These are phyloP conservation scores for Petrosia ficiformis DNA, from an alignment of 37 sponge, comb jelly and placozoan species.

Conservation along the genomic window DNA sequence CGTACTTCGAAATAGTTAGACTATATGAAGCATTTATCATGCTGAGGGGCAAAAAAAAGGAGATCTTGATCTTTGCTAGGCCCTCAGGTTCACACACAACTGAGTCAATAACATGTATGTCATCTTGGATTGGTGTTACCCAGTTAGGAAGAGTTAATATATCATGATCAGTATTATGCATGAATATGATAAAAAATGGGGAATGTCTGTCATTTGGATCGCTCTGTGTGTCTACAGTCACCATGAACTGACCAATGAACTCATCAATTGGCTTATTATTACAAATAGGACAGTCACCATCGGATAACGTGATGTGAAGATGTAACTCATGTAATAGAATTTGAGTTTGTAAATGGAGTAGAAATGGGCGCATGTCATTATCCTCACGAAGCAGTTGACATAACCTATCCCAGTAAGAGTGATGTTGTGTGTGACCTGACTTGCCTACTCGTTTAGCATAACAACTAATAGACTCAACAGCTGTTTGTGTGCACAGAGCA, in stretches of 20 bases:
- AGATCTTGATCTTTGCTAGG: background rate
- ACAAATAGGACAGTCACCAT: constrained; percentile 7
- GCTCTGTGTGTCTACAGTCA: too few species aligned
- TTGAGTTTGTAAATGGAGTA: constrained; percentile 26
- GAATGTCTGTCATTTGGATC: background rate
- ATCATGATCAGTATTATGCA: background rate
- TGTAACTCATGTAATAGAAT: constrained; percentile 13
- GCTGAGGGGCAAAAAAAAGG: too few species aligned
- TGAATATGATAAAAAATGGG: background rate
- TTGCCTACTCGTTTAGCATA: constrained; percentile 6
- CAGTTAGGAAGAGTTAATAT: too few species aligned
- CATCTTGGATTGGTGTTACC: background rate
- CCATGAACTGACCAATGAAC: background rate
- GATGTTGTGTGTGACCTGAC: background rate
- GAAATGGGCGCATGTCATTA: background rate
- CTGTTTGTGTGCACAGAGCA: constrained; percentile 18
- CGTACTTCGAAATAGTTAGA: too few species aligned
- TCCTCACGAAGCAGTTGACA: constrained; percentile 1
- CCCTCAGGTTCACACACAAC: background rate
- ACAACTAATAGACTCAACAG: background rate
- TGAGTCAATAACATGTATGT: background rate
- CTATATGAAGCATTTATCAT: too few species aligned
- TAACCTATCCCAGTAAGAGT: constrained; percentile 7
- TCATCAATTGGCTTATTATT: background rate
- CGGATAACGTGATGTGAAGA: constrained; percentile 11